Conservation (phyloP, 1,140 invertebrate species). For the Pararge aegeria region DNA sequence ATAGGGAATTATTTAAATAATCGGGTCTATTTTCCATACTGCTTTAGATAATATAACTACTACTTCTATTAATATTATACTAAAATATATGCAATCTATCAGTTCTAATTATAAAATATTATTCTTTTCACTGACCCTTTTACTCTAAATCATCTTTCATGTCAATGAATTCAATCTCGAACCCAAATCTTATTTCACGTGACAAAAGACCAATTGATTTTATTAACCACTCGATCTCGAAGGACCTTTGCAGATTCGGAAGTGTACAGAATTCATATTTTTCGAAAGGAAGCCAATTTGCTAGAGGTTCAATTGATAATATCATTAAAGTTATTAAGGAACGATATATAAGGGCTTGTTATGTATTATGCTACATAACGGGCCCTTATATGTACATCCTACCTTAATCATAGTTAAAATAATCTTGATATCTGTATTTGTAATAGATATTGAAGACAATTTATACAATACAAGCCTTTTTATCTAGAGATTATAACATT, state of each 20-base stretch:
- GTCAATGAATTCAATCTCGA: background rate
- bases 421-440: no score
- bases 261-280: background rate
- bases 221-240: background rate
- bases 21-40: no score
- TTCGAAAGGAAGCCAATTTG: background rate
- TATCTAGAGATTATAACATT: no score
- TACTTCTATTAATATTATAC: no score
- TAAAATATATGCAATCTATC: no score
- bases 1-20: no score
- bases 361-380: no score
- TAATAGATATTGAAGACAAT: no score
- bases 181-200: slow-evolving; percentile 1
- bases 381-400: no score
- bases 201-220: slow-evolving; percentile 4
- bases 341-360: background rate
- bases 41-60: no score
- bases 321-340: background rate
- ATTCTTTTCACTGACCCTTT: background rate
- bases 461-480: no score
- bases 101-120: background rate
- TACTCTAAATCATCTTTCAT: background rate
- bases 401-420: no score
- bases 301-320: background rate
- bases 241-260: background rate